Percentiles rank a stretch among this genome's conserved stretches.
Evolutionary conservation across 2,888 invertebrate genomes (phyloP).

Genomic region (Athalia cordata): DNA sequence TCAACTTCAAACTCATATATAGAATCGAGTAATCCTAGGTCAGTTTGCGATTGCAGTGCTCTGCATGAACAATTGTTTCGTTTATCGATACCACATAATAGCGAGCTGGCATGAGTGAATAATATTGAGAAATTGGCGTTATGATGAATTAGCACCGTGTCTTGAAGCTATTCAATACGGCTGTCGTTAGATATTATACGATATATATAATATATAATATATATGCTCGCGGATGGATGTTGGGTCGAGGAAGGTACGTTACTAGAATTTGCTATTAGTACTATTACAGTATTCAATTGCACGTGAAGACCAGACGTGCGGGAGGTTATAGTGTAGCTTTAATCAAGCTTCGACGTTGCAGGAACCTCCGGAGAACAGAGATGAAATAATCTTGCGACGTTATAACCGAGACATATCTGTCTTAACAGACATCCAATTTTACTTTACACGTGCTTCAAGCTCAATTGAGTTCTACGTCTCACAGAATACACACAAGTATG

Average conservation of each 20-base stretch:
- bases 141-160: too few species aligned
- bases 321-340: slow-evolving; percentile 8
- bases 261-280: slow-evolving; percentile 1
- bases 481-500: slow-evolving; percentile 29
- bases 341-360: slow-evolving; percentile 32
- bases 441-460: slow-evolving; percentile 35
- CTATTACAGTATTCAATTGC: slow-evolving; percentile 24
- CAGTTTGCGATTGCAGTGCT: not conserved
- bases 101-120: too few species aligned
- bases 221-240: not conserved
- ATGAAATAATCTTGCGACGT: slow-evolving; percentile 35
- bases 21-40: not conserved
- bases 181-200: too few species aligned
- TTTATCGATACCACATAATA: too few species aligned
- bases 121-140: too few species aligned
- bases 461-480: slow-evolving; percentile 35
- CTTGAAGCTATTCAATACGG: too few species aligned
- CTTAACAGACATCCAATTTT: slow-evolving; percentile 44
- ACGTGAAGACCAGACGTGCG: slow-evolving; percentile 14
- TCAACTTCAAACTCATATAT: too few species aligned
- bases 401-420: slow-evolving; percentile 40
- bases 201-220: not conserved
- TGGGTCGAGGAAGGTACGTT: not conserved
- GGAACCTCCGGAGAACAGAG: not conserved
- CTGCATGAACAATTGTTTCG: too few species aligned